Evolutionary conservation across 1,140 invertebrate genomes (phyloP), one percentile per base, ranked within the genome.

Genomic region (Laupala kohalensis): DNA sequence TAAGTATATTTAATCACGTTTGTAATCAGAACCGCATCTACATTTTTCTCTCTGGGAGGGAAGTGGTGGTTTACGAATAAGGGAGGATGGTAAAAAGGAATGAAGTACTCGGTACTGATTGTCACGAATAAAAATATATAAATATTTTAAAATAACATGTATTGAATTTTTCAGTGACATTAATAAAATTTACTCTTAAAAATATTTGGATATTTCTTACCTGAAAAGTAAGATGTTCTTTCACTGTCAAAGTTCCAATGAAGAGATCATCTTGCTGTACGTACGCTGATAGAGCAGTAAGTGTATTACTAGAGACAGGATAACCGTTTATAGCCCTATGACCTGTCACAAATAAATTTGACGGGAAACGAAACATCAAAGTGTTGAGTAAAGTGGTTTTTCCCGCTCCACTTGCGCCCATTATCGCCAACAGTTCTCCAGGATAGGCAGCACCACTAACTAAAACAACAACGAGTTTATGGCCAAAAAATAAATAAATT

Each of bases 261-360:
- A 97, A 97, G n/a, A 96, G 80, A 80, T 97, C 94, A 74, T 95
- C 90, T 80, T 99, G 96, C 79, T 98, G 95, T 0, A 98, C 95
- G 77, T 98, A 98, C 0, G 94, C 96, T 0, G 92, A 94, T 15
- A 93, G 83, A 5, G 89, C 88, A 19, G 90, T 87, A 70, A 97
- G 81, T 3, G 87, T 84, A 67, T 87, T 87, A 15, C 77, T 74
- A 28, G 75, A 75, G 1, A 91, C 85, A 26, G 86, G 87, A 71
- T 85, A 82, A 4, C 90, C 91, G 75, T 94, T 94, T 2, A 92
- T 81, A 13, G 87, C 84, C 69, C 90, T 84, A 27, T 83, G 83
- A 2, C 93, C 93, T 27, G 84, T 85, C n/a, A 92, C 83, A 0
- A 84, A 83, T 0, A 96, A 82, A 19, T 88, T 88, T 6, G 84